Evolutionary conservation across 2,888 invertebrate species (phyloP).

Genomic region (Lathronympha strigana): DNA sequence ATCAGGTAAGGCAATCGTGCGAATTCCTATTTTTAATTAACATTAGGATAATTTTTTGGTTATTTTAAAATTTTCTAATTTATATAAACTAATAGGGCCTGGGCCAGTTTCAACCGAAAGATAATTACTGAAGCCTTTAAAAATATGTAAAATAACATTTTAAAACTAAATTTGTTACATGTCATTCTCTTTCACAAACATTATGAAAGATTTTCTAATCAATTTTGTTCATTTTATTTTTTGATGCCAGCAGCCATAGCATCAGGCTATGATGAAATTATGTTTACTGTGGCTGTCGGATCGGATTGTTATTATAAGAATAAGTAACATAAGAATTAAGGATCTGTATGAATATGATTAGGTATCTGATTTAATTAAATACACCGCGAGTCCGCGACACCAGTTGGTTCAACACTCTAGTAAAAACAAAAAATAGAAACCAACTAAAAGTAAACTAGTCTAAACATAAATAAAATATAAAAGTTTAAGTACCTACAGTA

Average conservation of each 20-base stretch:
- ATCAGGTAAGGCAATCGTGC: constrained; percentile 38
- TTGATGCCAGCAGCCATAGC: too few relatives aligned
- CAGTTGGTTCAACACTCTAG: not conserved
- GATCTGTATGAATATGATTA: not conserved
- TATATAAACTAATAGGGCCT: constrained; percentile 2
- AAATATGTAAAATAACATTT: not conserved
- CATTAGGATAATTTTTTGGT: constrained; percentile 31
- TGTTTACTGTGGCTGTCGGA: too few relatives aligned
- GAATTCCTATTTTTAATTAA: constrained; percentile 24
- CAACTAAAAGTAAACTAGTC: too few relatives aligned
- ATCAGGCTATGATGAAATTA: too few relatives aligned
- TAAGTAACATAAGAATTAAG: not conserved
- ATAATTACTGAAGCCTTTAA: not conserved
- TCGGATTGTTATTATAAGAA: too few relatives aligned
- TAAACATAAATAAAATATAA: not conserved
- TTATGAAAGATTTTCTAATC: not conserved
- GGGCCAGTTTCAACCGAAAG: constrained; percentile 1
- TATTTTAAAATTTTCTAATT: constrained; percentile 5
- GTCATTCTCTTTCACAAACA: not conserved
- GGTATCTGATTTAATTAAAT: constrained; percentile 1
- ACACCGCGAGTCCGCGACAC: constrained; percentile 13
- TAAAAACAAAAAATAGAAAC: not conserved
- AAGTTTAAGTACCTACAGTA: constrained; percentile 14
- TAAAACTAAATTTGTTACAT: not conserved
- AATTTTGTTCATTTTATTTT: constrained; percentile 8